Conservation (phyloP, 2,888 invertebrate genomes). For the Buathra laborator region DNA sequence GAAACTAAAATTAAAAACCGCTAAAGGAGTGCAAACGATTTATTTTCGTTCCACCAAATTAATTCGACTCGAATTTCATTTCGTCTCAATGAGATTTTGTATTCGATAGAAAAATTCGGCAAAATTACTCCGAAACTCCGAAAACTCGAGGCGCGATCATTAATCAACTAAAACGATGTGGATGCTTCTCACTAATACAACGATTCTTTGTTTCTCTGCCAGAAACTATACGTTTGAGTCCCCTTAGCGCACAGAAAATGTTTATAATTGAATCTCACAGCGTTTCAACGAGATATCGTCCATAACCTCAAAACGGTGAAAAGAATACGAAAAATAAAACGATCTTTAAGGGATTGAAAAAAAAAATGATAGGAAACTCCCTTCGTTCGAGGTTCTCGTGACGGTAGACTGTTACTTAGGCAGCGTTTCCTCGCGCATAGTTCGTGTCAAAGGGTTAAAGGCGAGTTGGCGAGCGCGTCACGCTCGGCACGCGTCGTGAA, state of each 20-base stretch:
- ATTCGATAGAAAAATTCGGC: background rate
- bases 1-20: background rate
- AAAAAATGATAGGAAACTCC: background rate
- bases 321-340: background rate
- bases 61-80: background rate
- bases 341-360: background rate
- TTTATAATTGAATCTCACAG: too few relatives aligned
- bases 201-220: too few relatives aligned
- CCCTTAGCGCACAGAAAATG: too few relatives aligned
- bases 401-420: background rate
- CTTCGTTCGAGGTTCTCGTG: slow-evolving; percentile 13
- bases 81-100: background rate
- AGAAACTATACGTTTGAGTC: too few relatives aligned
- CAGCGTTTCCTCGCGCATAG: slow-evolving; percentile 12
- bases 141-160: background rate
- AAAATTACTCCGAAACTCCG: background rate
- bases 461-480: slow-evolving; percentile 74
- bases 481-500: slow-evolving; percentile 78
- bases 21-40: background rate
- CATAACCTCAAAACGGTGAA: too few relatives aligned
- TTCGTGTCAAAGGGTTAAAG: slow-evolving; percentile 73
- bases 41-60: background rate
- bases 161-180: too few relatives aligned
- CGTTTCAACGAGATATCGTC: too few relatives aligned
- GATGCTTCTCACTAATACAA: too few relatives aligned